Evolutionary conservation across 2,888 invertebrate species (phyloP).

Genomic region (Sphecodes monilicornis): DNA sequence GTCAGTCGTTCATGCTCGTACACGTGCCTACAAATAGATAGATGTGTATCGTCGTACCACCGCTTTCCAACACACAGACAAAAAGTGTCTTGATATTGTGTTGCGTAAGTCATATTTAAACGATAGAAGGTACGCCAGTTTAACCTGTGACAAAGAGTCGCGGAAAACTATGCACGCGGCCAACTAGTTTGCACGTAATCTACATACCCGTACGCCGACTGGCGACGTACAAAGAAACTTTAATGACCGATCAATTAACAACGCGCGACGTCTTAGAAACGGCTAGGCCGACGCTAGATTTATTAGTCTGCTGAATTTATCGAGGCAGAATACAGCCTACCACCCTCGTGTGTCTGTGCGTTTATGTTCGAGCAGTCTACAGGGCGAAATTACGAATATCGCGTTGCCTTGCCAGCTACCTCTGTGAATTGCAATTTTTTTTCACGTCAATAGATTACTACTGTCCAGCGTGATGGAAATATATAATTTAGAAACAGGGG

Average conservation of each 20-base stretch:
- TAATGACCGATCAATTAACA: constrained; percentile 17
- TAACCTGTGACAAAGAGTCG: constrained; percentile 24
- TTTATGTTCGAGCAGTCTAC: neutral
- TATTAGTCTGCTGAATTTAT: constrained; percentile 14
- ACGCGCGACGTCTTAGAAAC: neutral
- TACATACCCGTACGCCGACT: neutral
- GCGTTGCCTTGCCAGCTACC: neutral
- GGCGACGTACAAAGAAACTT: constrained; percentile 23
- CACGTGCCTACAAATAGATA: constrained; percentile 18
- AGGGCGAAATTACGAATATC: neutral
- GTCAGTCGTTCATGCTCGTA: neutral
- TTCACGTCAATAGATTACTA: neutral
- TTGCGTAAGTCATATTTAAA: constrained; percentile 57
- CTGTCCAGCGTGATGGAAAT: neutral
- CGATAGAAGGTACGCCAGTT: constrained; percentile 32
- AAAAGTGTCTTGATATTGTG: constrained; percentile 22
- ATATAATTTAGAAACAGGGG: neutral
- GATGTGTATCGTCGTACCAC: neutral
- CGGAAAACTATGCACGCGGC: constrained; percentile 17
- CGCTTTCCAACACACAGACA: constrained; percentile 14
- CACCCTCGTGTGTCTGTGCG: neutral
- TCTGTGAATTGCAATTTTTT: neutral
- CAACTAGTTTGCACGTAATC: constrained; percentile 7
- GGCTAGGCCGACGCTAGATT: constrained; percentile 2
- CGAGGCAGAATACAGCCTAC: neutral